Evolutionary conservation across 2,113 vertebrate species (phyloP).

Genomic region (Ceuthmochares aereus): DNA sequence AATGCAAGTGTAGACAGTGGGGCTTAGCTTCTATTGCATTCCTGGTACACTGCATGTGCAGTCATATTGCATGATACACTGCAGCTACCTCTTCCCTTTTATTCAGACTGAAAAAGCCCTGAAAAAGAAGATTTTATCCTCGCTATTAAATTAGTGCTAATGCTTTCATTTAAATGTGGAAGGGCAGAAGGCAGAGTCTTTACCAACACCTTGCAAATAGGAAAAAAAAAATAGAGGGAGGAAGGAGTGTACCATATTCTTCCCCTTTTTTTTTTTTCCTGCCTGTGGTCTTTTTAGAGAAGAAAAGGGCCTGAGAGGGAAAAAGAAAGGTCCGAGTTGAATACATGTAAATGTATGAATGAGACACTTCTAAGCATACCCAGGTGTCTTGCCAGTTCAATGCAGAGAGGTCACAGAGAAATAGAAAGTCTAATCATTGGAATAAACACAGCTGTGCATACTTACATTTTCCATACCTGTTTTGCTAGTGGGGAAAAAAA

Average conservation of each 20-base stretch:
- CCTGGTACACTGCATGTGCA: accelerated
- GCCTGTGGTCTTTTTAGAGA: background rate
- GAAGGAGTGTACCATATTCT: background rate
- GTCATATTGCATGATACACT: background rate
- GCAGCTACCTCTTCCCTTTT: background rate
- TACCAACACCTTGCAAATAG: background rate
- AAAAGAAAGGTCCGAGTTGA: conserved; percentile 52
- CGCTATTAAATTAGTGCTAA: background rate
- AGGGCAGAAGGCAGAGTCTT: background rate
- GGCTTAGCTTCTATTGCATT: background rate
- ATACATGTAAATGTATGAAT: conserved; percentile 65
- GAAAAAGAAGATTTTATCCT: background rate
- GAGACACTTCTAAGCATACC: conserved; percentile 67
- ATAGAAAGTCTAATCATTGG: conserved; percentile 72
- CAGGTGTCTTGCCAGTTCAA: conserved; percentile 72
- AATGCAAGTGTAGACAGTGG: background rate
- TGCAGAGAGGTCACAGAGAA: conserved; percentile 69
- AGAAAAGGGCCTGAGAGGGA: conserved; percentile 33
- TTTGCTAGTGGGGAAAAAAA: conserved; percentile 50
- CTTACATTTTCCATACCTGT: conserved; percentile 68
- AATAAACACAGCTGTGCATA: conserved; percentile 76
- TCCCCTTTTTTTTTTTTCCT: background rate
- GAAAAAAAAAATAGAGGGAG: background rate
- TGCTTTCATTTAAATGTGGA: background rate
- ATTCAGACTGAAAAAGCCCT: background rate